A percentile compares a stretch with the other conserved stretches of the same genome.
Conservation (phyloP, 2,797 vertebrate species). For the Apogon talboti region DNA sequence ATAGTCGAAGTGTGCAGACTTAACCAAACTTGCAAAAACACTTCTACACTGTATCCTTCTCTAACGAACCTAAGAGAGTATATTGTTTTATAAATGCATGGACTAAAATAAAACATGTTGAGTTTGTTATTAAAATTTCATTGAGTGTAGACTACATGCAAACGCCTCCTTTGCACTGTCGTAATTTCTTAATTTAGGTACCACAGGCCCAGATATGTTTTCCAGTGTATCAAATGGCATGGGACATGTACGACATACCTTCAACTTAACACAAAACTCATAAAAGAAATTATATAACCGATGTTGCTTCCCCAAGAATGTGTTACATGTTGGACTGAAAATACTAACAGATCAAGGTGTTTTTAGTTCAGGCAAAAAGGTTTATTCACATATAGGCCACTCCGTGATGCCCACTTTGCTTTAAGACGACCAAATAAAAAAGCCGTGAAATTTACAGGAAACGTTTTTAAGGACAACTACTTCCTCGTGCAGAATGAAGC, state of each 20-base stretch:
- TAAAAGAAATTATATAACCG: neutral
- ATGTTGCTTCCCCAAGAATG: neutral
- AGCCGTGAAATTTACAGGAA: constrained; percentile 29
- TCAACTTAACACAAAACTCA: neutral
- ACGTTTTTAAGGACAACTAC: constrained; percentile 45
- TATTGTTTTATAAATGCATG: neutral
- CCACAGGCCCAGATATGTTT: too few relatives aligned
- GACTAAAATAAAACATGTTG: neutral
- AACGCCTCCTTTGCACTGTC: neutral
- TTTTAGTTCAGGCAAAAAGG: neutral
- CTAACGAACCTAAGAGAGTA: neutral
- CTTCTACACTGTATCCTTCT: neutral
- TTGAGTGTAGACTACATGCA: neutral
- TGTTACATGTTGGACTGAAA: too few relatives aligned
- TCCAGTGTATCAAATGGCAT: neutral
- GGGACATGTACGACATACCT: neutral
- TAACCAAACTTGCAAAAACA: neutral
- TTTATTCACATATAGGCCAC: constrained; percentile 15
- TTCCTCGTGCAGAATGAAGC: constrained; percentile 24
- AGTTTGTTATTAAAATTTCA: neutral
- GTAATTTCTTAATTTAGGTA: neutral
- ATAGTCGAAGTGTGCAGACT: neutral
- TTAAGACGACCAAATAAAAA: constrained; percentile 43
- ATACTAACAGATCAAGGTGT: neutral
- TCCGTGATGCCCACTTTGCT: constrained; percentile 29